phyloP scores from a whole-genome alignment of 2,888 invertebrate genomes.

The Ischnus inquisitorius region DNA sequence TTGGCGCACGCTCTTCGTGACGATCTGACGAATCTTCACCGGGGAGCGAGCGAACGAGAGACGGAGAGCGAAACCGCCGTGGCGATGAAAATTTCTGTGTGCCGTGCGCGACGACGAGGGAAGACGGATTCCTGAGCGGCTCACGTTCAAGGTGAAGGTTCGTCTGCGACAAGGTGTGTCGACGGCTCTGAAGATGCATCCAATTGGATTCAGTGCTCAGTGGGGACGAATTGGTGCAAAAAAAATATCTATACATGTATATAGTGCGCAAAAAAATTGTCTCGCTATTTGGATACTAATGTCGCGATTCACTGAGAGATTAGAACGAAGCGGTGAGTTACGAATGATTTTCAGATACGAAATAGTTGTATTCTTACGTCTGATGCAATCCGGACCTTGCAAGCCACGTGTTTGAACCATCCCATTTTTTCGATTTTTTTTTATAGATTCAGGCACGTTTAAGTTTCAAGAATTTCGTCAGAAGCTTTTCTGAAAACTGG shows the following conservation, averaged over 20 bases:
- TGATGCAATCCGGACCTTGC: neutral
- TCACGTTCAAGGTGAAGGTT: constrained; percentile 51
- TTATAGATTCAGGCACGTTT: too few relatives aligned
- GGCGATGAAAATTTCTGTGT: constrained; percentile 1
- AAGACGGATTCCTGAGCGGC: constrained; percentile 21
- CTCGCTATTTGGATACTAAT: neutral
- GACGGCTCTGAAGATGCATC: constrained; percentile 1
- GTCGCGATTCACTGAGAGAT: neutral
- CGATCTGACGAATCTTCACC: constrained; percentile 19
- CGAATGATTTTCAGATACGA: neutral
- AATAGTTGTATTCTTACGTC: neutral
- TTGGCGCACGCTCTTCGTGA: constrained; percentile 29
- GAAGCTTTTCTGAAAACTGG: too few relatives aligned
- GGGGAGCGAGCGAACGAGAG: neutral
- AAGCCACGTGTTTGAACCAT: too few relatives aligned
- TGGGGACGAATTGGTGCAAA: constrained; percentile 5
- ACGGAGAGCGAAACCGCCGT: neutral
- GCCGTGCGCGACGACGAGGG: constrained; percentile 22
- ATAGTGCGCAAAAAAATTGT: constrained; percentile 12
- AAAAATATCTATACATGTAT: neutral
- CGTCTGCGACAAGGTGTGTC: constrained; percentile 25
- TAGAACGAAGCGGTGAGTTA: constrained; percentile 32
- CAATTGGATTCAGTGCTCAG: constrained; percentile 35
- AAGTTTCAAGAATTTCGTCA: too few relatives aligned
- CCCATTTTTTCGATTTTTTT: too few relatives aligned